Evolutionary conservation across 2,797 vertebrate genomes (phyloP).

Genomic region (Sebastes kiyomatsui): DNA sequence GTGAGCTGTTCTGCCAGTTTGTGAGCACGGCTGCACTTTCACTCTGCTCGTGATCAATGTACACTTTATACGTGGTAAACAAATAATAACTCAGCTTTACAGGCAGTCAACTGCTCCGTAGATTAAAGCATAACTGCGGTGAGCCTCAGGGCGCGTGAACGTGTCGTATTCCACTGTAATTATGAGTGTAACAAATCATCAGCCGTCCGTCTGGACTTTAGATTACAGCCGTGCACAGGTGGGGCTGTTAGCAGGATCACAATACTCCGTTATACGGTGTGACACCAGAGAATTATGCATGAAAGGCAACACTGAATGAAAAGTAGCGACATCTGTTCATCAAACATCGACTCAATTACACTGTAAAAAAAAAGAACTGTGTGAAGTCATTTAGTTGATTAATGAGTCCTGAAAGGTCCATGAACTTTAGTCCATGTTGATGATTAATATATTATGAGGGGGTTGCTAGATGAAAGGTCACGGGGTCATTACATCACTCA

Average conservation of each 20-base stretch:
- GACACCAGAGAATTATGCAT: background rate
- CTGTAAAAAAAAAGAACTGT: background rate
- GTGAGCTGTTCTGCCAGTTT: slow-evolving; percentile 36
- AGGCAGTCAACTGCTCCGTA: slow-evolving; percentile 38
- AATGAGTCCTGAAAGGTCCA: background rate
- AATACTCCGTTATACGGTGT: background rate
- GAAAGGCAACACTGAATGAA: background rate
- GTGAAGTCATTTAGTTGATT: background rate
- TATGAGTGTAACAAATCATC: slow-evolving; percentile 48
- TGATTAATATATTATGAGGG: no score
- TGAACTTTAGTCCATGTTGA: background rate
- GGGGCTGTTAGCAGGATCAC: slow-evolving; percentile 13
- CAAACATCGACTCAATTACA: background rate
- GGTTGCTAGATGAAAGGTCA: background rate
- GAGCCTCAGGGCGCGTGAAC: background rate
- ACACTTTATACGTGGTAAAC: slow-evolving; percentile 59
- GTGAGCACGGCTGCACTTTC: slow-evolving; percentile 19
- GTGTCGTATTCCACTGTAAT: slow-evolving; percentile 21
- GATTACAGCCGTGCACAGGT: slow-evolving; percentile 26
- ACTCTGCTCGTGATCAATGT: slow-evolving; percentile 55
- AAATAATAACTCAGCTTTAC: slow-evolving; percentile 67
- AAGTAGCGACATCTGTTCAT: slow-evolving; percentile 11
- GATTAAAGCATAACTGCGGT: slow-evolving; percentile 35
- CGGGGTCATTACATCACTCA: background rate
- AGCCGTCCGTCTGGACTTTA: slow-evolving; percentile 24